phyloP scores from a whole-genome alignment of 2,797 vertebrate species.

The Merluccius polli region DNA sequence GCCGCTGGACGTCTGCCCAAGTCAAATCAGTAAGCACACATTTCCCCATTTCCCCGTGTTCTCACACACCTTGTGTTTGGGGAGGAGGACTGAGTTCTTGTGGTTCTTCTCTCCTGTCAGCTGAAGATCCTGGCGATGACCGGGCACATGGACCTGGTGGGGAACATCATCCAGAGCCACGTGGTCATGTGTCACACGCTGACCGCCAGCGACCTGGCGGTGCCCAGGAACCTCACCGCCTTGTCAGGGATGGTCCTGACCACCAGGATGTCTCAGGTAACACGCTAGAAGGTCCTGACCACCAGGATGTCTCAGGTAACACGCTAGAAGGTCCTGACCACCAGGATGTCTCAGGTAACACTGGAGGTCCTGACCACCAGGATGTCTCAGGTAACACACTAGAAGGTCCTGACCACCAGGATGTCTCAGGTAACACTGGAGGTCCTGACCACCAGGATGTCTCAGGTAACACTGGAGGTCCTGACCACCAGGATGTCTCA shows the following conservation, averaged over 20 bases:
- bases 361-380: slow-evolving; percentile 65
- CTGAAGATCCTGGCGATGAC: background rate
- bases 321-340: too few species aligned
- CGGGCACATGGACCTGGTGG: background rate
- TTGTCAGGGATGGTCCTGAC: slow-evolving; percentile 79
- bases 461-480: too few species aligned
- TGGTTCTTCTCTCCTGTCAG: background rate
- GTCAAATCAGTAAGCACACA: background rate
- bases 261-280: slow-evolving; percentile 77
- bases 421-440: too few species aligned
- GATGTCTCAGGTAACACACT: slow-evolving; percentile 80
- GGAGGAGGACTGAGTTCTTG: background rate
- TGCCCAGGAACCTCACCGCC: slow-evolving; percentile 72
- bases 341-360: too few species aligned
- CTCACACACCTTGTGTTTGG: background rate
- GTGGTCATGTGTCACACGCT: slow-evolving; percentile 82
- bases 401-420: too few species aligned
- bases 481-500: too few species aligned
- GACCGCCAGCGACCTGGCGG: slow-evolving; percentile 71
- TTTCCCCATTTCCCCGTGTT: background rate
- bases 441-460: too few species aligned
- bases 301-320: slow-evolving; percentile 8
- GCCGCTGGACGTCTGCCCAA: slow-evolving; percentile 31
- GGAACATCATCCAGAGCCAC: slow-evolving; percentile 79
- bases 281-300: background rate